These are phyloP conservation scores for Pituophis catenifer DNA, from an alignment of 2,113 vertebrate species.

Conservation along the genomic window DNA sequence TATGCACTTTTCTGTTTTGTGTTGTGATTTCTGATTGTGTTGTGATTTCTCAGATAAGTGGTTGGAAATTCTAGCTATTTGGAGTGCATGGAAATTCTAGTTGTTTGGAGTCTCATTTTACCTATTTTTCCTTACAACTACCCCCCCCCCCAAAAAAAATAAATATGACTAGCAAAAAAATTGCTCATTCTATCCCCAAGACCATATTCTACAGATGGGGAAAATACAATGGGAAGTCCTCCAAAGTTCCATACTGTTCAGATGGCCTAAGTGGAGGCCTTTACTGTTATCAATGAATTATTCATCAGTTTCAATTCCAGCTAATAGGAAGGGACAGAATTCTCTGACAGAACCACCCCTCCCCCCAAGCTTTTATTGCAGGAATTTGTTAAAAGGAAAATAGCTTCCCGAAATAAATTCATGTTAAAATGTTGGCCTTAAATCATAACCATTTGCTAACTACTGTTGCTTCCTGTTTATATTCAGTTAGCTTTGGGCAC, in stretches of 20 bases:
- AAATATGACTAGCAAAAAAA: not conserved
- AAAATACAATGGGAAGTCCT: not conserved
- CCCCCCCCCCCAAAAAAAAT: not conserved
- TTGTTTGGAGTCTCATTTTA: not conserved
- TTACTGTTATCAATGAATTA: not conserved
- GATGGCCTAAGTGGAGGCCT: not conserved
- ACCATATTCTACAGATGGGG: not conserved
- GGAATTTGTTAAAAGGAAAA: not conserved
- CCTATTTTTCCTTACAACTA: not conserved
- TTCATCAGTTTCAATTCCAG: not conserved
- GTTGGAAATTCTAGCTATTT: not conserved
- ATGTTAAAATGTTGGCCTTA: slow-evolving; percentile 34
- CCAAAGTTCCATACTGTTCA: not conserved
- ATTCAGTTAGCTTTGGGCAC: slow-evolving; percentile 19
- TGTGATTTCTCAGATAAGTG: not conserved
- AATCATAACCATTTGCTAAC: slow-evolving; percentile 23
- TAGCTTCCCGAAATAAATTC: slow-evolving; percentile 3
- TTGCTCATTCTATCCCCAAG: not conserved
- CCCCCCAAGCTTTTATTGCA: not conserved
- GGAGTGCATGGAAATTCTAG: not conserved
- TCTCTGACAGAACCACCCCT: not conserved
- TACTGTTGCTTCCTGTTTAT: slow-evolving; percentile 11
- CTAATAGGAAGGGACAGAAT: not conserved
- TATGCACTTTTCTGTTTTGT: too few relatives aligned
- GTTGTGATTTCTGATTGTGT: not conserved